A percentile compares a stretch with the other conserved stretches of the same genome.
phyloP scores from a whole-genome alignment of 2,113 vertebrate genomes.

The Xiphorhynchus elegans region DNA sequence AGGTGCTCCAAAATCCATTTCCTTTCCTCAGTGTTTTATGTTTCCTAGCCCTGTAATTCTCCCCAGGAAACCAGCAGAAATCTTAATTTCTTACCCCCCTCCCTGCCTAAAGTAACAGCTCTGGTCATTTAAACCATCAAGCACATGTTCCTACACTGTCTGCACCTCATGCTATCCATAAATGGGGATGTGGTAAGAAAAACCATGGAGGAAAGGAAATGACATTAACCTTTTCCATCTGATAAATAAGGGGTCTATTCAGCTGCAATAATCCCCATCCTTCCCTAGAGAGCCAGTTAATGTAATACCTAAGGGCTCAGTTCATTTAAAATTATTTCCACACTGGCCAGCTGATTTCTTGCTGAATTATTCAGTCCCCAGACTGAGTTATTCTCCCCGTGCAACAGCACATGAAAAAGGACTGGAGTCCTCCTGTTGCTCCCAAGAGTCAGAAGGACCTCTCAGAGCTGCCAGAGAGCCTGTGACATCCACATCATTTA shows the following conservation, averaged over 20 bases:
- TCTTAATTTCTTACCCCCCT: slow-evolving; percentile 36
- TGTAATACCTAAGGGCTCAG: slow-evolving; percentile 61
- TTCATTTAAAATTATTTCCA: slow-evolving; percentile 57
- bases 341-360: slow-evolving; percentile 53
- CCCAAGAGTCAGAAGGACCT: neutral
- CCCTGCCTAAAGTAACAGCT: neutral
- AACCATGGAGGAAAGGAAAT: slow-evolving; percentile 60
- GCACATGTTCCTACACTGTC: slow-evolving; percentile 59
- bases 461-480: neutral
- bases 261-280: slow-evolving; percentile 67
- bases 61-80: slow-evolving; percentile 59
- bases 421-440: neutral
- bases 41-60: slow-evolving; percentile 63
- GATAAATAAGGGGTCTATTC: slow-evolving; percentile 68
- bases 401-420: neutral
- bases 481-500: neutral
- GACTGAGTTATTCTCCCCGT: neutral
- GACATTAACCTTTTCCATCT: slow-evolving; percentile 69
- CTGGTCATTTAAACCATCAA: slow-evolving; percentile 41
- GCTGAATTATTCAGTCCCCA: slow-evolving; percentile 34
- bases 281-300: slow-evolving; percentile 49
- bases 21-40: slow-evolving; percentile 60
- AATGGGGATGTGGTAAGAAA: slow-evolving; percentile 50
- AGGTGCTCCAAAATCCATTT: slow-evolving; percentile 64
- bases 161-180: slow-evolving; percentile 57